These are phyloP conservation scores for Dendropsophus ebraccatus DNA, from an alignment of 2,113 vertebrate species.

Conservation along the genomic window DNA sequence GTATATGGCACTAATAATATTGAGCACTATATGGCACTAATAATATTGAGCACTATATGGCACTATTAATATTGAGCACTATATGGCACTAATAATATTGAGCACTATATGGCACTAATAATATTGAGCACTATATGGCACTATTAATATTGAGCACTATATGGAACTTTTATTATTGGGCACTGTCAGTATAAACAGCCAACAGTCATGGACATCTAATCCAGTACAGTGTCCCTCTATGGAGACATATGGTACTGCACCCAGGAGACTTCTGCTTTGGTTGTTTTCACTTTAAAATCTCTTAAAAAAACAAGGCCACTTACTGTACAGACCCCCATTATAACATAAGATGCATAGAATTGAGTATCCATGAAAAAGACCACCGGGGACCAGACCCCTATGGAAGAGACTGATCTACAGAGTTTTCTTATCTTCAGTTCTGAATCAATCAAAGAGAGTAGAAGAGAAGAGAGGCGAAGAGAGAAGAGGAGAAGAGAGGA, in stretches of 20 bases:
- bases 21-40: neutral
- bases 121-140: neutral
- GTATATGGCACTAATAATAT: neutral
- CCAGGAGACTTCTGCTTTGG: neutral
- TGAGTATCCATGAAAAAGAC: neutral
- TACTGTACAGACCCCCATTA: neutral
- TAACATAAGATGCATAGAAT: neutral
- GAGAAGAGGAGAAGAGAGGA: too few species aligned
- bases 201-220: neutral
- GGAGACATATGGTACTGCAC: neutral
- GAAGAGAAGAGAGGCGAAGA: too few species aligned
- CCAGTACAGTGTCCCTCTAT: neutral
- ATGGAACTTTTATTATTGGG: neutral
- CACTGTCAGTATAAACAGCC: too few species aligned
- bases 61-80: neutral
- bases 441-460: slow-evolving; percentile 3
- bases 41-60: neutral
- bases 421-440: slow-evolving; percentile 16
- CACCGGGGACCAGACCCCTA: neutral
- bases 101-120: too few species aligned
- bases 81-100: neutral
- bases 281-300: neutral
- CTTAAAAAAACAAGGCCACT: neutral
- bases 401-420: neutral
- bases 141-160: neutral